Evolutionary conservation across 2,113 vertebrate genomes (phyloP).

Genomic region (Sapayoa aenigma): DNA sequence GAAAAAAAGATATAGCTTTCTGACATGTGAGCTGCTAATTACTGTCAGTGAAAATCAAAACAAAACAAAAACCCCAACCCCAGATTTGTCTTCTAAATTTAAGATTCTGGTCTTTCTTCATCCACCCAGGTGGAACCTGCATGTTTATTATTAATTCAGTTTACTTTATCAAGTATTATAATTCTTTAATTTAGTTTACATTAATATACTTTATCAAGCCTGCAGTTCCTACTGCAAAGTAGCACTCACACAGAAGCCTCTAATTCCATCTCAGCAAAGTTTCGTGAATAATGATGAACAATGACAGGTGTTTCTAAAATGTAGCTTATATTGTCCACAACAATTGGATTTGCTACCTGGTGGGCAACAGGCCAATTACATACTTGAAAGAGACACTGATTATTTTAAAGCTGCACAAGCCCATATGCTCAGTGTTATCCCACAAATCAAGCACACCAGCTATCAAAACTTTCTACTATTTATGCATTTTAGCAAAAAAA

Average conservation of each 20-base stretch:
- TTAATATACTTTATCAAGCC: neutral
- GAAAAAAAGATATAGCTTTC: neutral
- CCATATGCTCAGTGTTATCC: neutral
- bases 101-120: neutral
- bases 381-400: accelerated
- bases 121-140: neutral
- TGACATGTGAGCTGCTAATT: neutral
- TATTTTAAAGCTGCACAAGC: neutral
- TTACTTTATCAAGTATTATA: neutral
- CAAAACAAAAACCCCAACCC: neutral
- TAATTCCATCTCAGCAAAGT: neutral
- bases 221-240: neutral
- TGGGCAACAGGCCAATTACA: neutral
- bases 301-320: neutral
- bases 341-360: neutral
- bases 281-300: neutral
- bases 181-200: neutral
- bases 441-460: neutral
- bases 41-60: neutral
- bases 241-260: neutral
- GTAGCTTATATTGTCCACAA: neutral
- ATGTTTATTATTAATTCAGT: neutral
- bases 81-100: neutral
- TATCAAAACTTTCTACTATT: neutral
- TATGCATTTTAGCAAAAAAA: neutral